Evolutionary conservation across 2,797 vertebrate genomes (phyloP).

Genomic region (Acrossocheilus fasciatus): DNA sequence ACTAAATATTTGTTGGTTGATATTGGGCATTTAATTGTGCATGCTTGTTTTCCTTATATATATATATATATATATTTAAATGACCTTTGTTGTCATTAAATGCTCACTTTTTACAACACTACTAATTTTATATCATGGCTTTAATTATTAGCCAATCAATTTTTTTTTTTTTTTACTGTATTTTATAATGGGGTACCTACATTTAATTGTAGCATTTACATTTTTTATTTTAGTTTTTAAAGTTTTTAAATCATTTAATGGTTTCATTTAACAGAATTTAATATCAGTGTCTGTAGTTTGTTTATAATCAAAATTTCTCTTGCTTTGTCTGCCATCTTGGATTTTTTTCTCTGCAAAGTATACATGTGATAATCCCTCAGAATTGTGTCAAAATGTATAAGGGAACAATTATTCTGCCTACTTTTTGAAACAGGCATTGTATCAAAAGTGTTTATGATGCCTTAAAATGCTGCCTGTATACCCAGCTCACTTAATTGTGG

Average conservation of each 20-base stretch:
- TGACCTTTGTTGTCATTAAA: background rate
- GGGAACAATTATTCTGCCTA: background rate
- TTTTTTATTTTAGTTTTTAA: background rate
- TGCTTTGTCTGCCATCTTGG: background rate
- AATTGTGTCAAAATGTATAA: background rate
- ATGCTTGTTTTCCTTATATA: background rate
- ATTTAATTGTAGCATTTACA: background rate
- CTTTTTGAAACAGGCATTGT: background rate
- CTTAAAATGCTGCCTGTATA: background rate
- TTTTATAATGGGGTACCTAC: background rate
- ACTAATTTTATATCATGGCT: background rate
- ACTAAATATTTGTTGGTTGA: background rate
- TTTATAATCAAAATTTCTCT: background rate
- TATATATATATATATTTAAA: background rate
- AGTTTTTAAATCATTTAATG: background rate
- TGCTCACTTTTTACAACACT: background rate
- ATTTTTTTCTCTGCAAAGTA: background rate
- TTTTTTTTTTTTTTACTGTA: background rate
- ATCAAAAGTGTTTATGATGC: conserved; percentile 1
- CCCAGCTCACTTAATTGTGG: background rate
- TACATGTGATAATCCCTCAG: background rate
- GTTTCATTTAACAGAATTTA: background rate
- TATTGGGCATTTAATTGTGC: background rate
- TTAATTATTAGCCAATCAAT: background rate
- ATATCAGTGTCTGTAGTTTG: background rate